A percentile compares a stretch with the other conserved stretches of the same genome.
These are phyloP conservation scores for Holotrichia oblita DNA, from an alignment of 1,140 invertebrate genomes.

Conservation along the genomic window DNA sequence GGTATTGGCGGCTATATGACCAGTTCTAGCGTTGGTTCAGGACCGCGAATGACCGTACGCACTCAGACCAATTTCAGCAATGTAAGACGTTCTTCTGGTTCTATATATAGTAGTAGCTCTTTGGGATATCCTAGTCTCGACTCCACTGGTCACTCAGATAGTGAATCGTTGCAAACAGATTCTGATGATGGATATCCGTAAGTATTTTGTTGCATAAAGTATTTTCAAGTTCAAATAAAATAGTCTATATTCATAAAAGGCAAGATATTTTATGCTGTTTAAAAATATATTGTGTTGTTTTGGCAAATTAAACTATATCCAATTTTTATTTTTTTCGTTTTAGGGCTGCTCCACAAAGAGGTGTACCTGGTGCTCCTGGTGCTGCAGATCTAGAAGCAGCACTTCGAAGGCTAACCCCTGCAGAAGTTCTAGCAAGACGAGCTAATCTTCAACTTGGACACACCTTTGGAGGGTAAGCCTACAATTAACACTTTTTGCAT, in stretches of 20 bases:
- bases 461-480: slow-evolving; percentile 67
- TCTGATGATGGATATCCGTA: slow-evolving; percentile 75
- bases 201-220: slow-evolving; percentile 61
- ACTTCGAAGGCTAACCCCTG: slow-evolving; percentile 80
- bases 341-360: slow-evolving; percentile 62
- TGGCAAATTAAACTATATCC: background rate
- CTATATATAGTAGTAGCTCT: slow-evolving; percentile 60
- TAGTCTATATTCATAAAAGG: too few species aligned
- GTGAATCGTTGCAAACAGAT: slow-evolving; percentile 66
- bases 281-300: too few species aligned
- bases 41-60: slow-evolving; percentile 63
- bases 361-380: slow-evolving; percentile 84
- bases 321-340: background rate
- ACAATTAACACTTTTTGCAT: background rate
- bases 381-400: slow-evolving; percentile 90
- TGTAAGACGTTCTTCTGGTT: slow-evolving; percentile 56
- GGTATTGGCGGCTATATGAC: slow-evolving; percentile 62
- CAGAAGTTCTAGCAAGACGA: slow-evolving; percentile 77
- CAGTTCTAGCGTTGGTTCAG: slow-evolving; percentile 60
- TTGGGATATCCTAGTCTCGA: slow-evolving; percentile 65
- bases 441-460: slow-evolving; percentile 73
- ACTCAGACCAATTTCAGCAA: slow-evolving; percentile 52
- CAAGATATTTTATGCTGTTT: too few species aligned
- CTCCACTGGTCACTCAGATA: slow-evolving; percentile 64
- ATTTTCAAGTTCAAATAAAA: too few species aligned